Evolutionary conservation across 2,888 invertebrate species (phyloP).

Genomic region (Argyra leucocephala): DNA sequence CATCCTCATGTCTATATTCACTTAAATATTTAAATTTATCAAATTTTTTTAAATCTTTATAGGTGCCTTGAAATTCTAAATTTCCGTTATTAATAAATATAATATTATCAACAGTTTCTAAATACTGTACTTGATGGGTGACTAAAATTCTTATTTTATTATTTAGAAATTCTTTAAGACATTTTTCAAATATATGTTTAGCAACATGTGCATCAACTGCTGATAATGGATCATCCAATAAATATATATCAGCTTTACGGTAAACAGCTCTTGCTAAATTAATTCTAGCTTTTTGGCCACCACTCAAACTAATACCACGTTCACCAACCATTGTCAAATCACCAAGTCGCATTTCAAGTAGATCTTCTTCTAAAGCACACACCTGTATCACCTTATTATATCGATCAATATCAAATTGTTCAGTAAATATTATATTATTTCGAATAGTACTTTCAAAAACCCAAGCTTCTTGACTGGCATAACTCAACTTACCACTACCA

Average conservation of each 20-base stretch:
- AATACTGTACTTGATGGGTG: constrained; percentile 53
- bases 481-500: constrained; percentile 53
- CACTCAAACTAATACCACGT: constrained; percentile 55
- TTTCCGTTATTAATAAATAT: constrained; percentile 45
- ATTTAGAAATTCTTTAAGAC: constrained; percentile 47
- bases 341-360: constrained; percentile 48
- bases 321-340: constrained; percentile 47
- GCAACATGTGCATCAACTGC: constrained; percentile 65
- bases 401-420: constrained; percentile 48
- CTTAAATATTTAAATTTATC: constrained; percentile 40
- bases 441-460: constrained; percentile 61
- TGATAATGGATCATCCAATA: constrained; percentile 61
- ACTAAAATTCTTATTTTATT: constrained; percentile 56
- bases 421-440: constrained; percentile 83
- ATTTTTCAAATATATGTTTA: constrained; percentile 59
- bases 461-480: constrained; percentile 72
- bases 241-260: constrained; percentile 56
- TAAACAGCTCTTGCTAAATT: constrained; percentile 60
- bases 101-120: constrained; percentile 44
- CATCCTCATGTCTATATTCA: constrained; percentile 7
- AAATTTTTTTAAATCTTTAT: constrained; percentile 40
- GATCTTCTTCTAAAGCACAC: constrained; percentile 51
- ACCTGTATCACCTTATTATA: constrained; percentile 43
- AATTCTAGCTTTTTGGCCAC: constrained; percentile 63
- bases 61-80: constrained; percentile 25